Evolutionary conservation across 2,888 invertebrate genomes (phyloP).

Genomic region (Leptothorax acervorum): DNA sequence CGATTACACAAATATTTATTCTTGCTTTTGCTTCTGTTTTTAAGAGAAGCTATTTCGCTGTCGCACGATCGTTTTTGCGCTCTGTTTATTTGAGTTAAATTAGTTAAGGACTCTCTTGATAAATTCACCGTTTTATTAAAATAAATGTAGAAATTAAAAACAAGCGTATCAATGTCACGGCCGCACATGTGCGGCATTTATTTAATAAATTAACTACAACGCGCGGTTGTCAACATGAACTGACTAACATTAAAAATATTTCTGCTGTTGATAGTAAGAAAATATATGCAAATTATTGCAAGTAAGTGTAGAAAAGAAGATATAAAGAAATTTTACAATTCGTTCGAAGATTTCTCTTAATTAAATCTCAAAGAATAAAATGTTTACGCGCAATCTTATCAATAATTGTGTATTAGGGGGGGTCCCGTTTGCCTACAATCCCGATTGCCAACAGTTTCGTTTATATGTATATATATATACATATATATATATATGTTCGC

Average conservation of each 20-base stretch:
- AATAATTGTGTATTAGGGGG: too few species aligned
- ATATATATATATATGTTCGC: too few species aligned
- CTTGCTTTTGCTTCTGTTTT: too few species aligned
- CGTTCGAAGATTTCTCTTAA: neutral
- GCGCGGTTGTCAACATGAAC: neutral
- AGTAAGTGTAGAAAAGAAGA: neutral
- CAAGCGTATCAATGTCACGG: neutral
- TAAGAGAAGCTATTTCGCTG: too few species aligned
- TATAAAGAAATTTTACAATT: neutral
- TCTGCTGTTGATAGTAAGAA: neutral
- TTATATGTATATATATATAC: too few species aligned
- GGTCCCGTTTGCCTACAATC: too few species aligned
- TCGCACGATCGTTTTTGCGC: too few species aligned
- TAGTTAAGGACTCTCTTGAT: neutral
- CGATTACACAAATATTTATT: too few species aligned
- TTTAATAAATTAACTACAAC: neutral
- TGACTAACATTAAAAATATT: neutral
- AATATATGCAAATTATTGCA: neutral
- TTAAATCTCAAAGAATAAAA: neutral
- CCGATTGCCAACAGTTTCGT: too few species aligned
- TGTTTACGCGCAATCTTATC: too few species aligned
- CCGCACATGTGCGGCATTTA: neutral
- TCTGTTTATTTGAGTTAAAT: neutral
- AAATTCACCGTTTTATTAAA: neutral
- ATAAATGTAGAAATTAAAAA: neutral